Evolutionary conservation across 2,113 vertebrate genomes (phyloP), one percentile per base, ranked within the genome.

Genomic region (Pluvianellus socialis): DNA sequence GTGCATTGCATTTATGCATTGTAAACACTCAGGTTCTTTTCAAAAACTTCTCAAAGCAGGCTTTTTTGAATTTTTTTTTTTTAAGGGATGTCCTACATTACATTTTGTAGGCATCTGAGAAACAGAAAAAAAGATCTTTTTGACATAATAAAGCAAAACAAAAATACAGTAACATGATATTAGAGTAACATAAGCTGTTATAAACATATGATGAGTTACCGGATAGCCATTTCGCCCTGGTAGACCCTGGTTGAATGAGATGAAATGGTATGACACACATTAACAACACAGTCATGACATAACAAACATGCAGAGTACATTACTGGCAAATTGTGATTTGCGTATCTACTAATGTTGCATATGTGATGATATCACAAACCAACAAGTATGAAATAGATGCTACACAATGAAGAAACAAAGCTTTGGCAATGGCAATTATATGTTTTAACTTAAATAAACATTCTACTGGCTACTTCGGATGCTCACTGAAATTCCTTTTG

Each of bases 141-240:
- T 40, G 55, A 74, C 47, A 90, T 14, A 81, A 70, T 65, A 61
- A 86, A 87, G 56, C 26, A 88, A 82, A 95, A 53, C 4, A 21
- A 93, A 94, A 94, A 79, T 21, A 94, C 5, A 82, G 12, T 22
- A 66, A 75, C 13, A 89, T 44, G 20, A 90, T 66, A 92, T 93
- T 65, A 88, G 40, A 95, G 70, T 55, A 72, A 79, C 21, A 45
- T n/a, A 91, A 11, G 79, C 96, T 94, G 33, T 85, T 83, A 91
- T 79, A 96, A 95, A 96, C 30, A 92, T 27, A 91, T 26, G 63
- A 85, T 90, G 67, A 94, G 62, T 98, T 98, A 97, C 96, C 93
- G 93, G 95, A 80, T 97, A 97, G 97, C 96, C 97, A 97, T 97
- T 97, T 97, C 94, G 88, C 95, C 97, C 97, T 97, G 97, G 97